These are phyloP conservation scores for Rhagologus leucostigma DNA, from an alignment of 2,113 vertebrate species.

Conservation along the genomic window DNA sequence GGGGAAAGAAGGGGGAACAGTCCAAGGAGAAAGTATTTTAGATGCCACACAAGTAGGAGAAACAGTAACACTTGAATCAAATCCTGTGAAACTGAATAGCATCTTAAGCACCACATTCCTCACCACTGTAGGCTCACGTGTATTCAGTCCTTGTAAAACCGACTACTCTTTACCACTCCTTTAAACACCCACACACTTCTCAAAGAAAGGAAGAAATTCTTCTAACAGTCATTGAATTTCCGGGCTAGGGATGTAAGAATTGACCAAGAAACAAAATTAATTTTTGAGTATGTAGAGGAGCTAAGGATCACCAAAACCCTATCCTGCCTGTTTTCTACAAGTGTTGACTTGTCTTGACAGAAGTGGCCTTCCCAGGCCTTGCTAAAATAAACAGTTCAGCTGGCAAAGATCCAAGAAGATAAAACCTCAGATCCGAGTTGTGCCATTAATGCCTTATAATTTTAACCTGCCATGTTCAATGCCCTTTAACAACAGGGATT, in stretches of 20 bases:
- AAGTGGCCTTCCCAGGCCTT: neutral
- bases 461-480: neutral
- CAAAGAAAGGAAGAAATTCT: neutral
- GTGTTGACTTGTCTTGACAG: neutral
- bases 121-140: neutral
- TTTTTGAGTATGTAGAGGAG: neutral
- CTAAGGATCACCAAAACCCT: neutral
- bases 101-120: neutral
- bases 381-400: neutral
- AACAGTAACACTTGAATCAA: neutral
- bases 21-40: neutral
- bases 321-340: neutral
- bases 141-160: neutral
- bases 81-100: neutral
- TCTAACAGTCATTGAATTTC: neutral
- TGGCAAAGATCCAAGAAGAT: neutral
- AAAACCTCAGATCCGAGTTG: neutral
- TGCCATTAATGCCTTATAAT: neutral
- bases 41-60: neutral
- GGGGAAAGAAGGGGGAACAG: neutral
- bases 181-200: neutral
- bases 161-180: neutral
- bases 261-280: neutral
- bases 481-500: neutral
- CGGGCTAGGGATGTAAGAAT: neutral